Conservation (phyloP, 2,888 invertebrate genomes). For the Morinoia aosen region DNA sequence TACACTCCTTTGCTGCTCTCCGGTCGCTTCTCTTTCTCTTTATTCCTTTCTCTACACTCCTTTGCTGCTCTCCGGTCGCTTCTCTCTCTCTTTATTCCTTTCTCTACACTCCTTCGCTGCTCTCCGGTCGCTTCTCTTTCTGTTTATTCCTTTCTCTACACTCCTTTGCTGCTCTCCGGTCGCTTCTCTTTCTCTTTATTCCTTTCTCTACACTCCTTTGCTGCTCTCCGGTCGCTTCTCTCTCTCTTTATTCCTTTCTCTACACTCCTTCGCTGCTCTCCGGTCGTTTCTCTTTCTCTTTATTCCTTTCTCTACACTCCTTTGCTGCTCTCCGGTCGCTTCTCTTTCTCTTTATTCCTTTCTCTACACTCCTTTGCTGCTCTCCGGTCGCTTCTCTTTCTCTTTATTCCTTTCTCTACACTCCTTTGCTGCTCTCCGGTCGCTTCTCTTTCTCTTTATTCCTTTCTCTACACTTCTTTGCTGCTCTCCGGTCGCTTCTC, state of each 20-base stretch:
- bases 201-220: too few relatives aligned
- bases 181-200: too few relatives aligned
- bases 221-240: not conserved
- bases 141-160: too few relatives aligned
- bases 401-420: too few relatives aligned
- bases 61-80: not conserved
- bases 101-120: too few relatives aligned
- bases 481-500: not conserved
- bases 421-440: too few relatives aligned
- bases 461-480: not conserved
- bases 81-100: too few relatives aligned
- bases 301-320: not conserved
- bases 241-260: not conserved
- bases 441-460: too few relatives aligned
- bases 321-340: not conserved
- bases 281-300: not conserved
- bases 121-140: too few relatives aligned
- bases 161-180: not conserved
- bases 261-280: not conserved
- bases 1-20: not conserved
- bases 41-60: too few relatives aligned
- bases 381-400: not conserved
- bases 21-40: too few relatives aligned
- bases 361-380: not conserved
- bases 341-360: too few relatives aligned